Conservation (phyloP, 2,888 invertebrate species). For the Andrena haemorrhoa region DNA sequence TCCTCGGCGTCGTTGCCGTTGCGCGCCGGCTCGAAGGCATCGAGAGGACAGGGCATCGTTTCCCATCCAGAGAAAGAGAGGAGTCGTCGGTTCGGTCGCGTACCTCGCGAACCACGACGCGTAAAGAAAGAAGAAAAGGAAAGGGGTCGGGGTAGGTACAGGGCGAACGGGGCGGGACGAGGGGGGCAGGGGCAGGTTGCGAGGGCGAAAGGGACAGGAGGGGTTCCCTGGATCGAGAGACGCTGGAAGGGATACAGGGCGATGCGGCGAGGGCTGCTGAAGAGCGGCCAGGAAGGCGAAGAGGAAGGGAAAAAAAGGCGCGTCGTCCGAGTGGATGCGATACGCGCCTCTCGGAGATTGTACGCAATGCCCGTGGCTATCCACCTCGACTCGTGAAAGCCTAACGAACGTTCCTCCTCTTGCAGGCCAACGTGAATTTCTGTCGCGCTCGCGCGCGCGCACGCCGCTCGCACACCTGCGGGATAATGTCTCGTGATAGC, state of each 20-base stretch:
- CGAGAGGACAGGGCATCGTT: slow-evolving; percentile 65
- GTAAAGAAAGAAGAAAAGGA: slow-evolving; percentile 68
- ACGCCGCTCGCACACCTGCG: slow-evolving; percentile 59
- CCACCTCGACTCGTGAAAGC: slow-evolving; percentile 73
- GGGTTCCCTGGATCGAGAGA: slow-evolving; percentile 42
- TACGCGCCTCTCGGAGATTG: slow-evolving; percentile 70
- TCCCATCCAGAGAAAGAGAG: slow-evolving; percentile 67
- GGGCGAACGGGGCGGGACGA: slow-evolving; percentile 29
- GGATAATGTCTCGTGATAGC: slow-evolving; percentile 59
- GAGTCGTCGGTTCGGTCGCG: slow-evolving; percentile 63
- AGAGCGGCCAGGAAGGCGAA: slow-evolving; percentile 24
- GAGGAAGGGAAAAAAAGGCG: slow-evolving; percentile 63
- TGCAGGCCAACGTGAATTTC: slow-evolving; percentile 54
- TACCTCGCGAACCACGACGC: slow-evolving; percentile 67
- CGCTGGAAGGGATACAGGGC: slow-evolving; percentile 46
- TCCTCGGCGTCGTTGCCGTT: slow-evolving; percentile 39
- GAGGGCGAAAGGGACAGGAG: slow-evolving; percentile 38
- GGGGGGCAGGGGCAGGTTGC: slow-evolving; percentile 41
- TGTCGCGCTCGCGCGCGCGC: slow-evolving; percentile 29
- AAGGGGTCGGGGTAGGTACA: slow-evolving; percentile 35
- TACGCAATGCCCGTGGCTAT: slow-evolving; percentile 70
- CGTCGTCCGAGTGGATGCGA: slow-evolving; percentile 72
- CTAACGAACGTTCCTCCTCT: slow-evolving; percentile 68
- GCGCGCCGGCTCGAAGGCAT: slow-evolving; percentile 54
- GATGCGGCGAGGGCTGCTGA: slow-evolving; percentile 26